These are phyloP conservation scores for Pseudochaenichthys georgianus DNA, from an alignment of 2,797 vertebrate genomes.

Conservation along the genomic window DNA sequence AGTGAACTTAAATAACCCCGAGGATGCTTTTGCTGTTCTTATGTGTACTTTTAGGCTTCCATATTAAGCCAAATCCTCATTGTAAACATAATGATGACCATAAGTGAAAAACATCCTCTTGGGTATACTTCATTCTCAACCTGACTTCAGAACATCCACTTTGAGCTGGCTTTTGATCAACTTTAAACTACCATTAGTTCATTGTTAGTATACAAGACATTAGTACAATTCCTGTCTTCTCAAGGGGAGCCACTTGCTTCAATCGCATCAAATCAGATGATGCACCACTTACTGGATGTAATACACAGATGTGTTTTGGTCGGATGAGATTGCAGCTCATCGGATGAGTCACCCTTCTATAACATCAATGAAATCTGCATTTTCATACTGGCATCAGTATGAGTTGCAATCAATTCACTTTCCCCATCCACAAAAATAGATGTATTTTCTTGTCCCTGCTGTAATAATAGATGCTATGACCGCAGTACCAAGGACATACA, in stretches of 20 bases:
- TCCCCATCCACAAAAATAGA: neutral
- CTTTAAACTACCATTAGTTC: conserved; percentile 53
- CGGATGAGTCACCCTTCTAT: conserved; percentile 61
- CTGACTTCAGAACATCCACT: conserved; percentile 49
- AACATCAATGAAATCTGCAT: conserved; percentile 64
- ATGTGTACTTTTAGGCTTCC: conserved; percentile 14
- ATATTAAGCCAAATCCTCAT: conserved; percentile 18
- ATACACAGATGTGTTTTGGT: conserved; percentile 59
- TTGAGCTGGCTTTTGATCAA: conserved; percentile 52
- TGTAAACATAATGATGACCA: conserved; percentile 41
- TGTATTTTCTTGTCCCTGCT: conserved; percentile 2
- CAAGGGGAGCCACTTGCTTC: conserved; percentile 55
- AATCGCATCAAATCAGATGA: conserved; percentile 66
- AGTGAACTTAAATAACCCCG: conserved; percentile 30
- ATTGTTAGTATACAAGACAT: conserved; percentile 53
- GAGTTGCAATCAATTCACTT: conserved; percentile 30
- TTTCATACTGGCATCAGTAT: conserved; percentile 49
- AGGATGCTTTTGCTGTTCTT: conserved; percentile 17
- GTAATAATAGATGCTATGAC: neutral
- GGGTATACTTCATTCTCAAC: conserved; percentile 33
- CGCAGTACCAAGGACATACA: conserved; percentile 17
- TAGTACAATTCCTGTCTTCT: conserved; percentile 55
- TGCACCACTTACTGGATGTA: conserved; percentile 63
- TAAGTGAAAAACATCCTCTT: conserved; percentile 36
- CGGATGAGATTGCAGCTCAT: conserved; percentile 43